Conservation (phyloP, 1,140 invertebrate genomes). For the Plodia interpunctella region DNA sequence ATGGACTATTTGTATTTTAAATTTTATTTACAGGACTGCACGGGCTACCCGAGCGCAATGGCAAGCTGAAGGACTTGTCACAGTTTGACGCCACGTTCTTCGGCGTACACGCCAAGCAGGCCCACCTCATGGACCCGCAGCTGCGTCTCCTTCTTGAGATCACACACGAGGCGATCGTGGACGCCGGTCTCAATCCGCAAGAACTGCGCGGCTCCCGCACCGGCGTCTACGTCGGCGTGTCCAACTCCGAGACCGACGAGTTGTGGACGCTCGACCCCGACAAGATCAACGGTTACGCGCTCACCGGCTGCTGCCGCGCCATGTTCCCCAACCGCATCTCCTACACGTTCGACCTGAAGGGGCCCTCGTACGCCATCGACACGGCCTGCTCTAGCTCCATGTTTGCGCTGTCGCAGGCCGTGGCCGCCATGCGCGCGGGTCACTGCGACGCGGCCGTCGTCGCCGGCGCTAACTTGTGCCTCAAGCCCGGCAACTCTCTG, state of each 20-base stretch:
- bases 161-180: constrained; percentile 96
- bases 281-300: constrained; percentile 91
- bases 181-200: constrained; percentile 90
- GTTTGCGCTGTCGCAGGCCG: constrained; percentile 92
- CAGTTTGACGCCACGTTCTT: constrained; percentile 96
- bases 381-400: constrained; percentile 97
- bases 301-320: constrained; percentile 93
- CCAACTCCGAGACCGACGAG: constrained; percentile 90
- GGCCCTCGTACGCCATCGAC: constrained; percentile 95
- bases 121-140: constrained; percentile 97
- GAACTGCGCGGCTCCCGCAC: constrained; percentile 90
- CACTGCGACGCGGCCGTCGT: constrained; percentile 96
- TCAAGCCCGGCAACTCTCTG: constrained; percentile 93
- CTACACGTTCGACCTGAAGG: constrained; percentile 94
- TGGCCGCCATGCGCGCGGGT: constrained; percentile 87
- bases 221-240: constrained; percentile 94
- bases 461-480: constrained; percentile 87
- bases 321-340: constrained; percentile 98
- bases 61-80: constrained; percentile 92
- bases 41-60: constrained; percentile 90
- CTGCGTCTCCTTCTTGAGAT: constrained; percentile 92
- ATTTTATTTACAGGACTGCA: constrained; percentile 76
- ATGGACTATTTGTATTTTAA: too few relatives aligned
- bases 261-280: constrained; percentile 86
- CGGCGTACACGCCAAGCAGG: constrained; percentile 95